A percentile compares a stretch with the other conserved stretches of the same genome.
phyloP scores from a whole-genome alignment of 1,140 invertebrate genomes.

The Ephestia elutella region DNA sequence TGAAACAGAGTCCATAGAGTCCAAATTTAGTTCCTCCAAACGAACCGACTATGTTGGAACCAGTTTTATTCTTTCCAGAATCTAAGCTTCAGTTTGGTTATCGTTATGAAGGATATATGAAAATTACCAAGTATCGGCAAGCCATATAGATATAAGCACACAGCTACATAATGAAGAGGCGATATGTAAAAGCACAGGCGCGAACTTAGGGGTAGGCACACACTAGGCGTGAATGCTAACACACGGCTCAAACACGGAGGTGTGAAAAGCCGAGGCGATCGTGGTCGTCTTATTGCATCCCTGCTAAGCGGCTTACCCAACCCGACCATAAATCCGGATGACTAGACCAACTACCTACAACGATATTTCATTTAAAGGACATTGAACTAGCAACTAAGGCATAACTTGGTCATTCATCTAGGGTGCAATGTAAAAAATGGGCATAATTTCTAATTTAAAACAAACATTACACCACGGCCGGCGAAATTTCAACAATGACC shows the following conservation, averaged over 20 bases:
- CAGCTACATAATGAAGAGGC: conserved; percentile 49
- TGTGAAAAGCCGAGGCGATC: conserved; percentile 62
- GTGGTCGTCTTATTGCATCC: conserved; percentile 47
- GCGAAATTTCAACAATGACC: not conserved
- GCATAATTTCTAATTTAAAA: too few relatives aligned
- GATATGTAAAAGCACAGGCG: conserved; percentile 58
- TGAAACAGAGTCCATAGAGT: not conserved
- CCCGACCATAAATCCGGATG: conserved; percentile 48
- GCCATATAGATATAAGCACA: conserved; percentile 31
- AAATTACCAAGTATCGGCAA: conserved; percentile 13
- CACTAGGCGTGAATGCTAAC: conserved; percentile 67
- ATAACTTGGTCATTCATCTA: too few relatives aligned
- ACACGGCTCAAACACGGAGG: conserved; percentile 60
- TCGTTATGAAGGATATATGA: not conserved
- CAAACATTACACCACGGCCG: not conserved
- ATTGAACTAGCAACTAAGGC: too few relatives aligned
- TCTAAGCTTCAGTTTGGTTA: too few relatives aligned
- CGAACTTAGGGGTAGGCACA: conserved; percentile 63
- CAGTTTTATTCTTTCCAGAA: not conserved
- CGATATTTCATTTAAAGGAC: conserved; percentile 11
- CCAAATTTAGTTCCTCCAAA: too few relatives aligned
- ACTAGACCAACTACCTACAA: not conserved
- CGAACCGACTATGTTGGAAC: not conserved
- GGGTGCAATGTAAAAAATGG: too few relatives aligned
- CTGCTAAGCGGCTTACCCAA: conserved; percentile 52